phyloP scores from a whole-genome alignment of 1,140 invertebrate species.

The Drosophila teissieri region DNA sequence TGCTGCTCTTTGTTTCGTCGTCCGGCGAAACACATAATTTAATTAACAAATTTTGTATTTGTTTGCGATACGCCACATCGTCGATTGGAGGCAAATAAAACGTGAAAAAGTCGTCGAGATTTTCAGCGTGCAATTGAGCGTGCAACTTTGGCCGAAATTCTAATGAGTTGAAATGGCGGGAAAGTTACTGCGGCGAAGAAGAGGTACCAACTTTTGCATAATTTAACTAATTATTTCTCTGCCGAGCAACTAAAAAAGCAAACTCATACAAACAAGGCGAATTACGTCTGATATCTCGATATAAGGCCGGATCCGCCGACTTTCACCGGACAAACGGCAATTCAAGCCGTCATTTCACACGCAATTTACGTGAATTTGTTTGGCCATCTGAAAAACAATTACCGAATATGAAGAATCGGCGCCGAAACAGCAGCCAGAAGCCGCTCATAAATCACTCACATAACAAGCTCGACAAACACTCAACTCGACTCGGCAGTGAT shows the following conservation, averaged over 20 bases:
- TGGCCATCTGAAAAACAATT: constrained; percentile 29
- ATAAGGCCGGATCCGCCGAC: constrained; percentile 14
- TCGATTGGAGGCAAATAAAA: constrained; percentile 37
- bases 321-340: constrained; percentile 36
- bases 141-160: constrained; percentile 16
- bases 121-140: constrained; percentile 10
- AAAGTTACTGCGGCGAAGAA: constrained; percentile 14
- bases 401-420: constrained; percentile 33
- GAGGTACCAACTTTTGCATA: constrained; percentile 8
- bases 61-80: constrained; percentile 22
- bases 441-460: constrained; percentile 53
- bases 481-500: constrained; percentile 44
- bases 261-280: background rate
- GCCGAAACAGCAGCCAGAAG: constrained; percentile 49
- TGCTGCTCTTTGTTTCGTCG: constrained; percentile 19
- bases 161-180: constrained; percentile 29
- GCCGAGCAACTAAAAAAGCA: background rate
- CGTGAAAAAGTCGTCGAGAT: constrained; percentile 12
- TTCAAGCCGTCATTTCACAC: constrained; percentile 16
- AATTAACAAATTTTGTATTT: constrained; percentile 52
- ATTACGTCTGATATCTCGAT: constrained; percentile 43
- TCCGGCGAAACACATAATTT: constrained; percentile 34
- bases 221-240: background rate
- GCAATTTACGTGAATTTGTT: constrained; percentile 36
- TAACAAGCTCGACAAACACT: constrained; percentile 49